Percentiles rank a stretch among this genome's conserved stretches.
These are phyloP conservation scores for Stegodyphus mimosarum DNA, from an alignment of 1,140 invertebrate species.

Conservation along the genomic window DNA sequence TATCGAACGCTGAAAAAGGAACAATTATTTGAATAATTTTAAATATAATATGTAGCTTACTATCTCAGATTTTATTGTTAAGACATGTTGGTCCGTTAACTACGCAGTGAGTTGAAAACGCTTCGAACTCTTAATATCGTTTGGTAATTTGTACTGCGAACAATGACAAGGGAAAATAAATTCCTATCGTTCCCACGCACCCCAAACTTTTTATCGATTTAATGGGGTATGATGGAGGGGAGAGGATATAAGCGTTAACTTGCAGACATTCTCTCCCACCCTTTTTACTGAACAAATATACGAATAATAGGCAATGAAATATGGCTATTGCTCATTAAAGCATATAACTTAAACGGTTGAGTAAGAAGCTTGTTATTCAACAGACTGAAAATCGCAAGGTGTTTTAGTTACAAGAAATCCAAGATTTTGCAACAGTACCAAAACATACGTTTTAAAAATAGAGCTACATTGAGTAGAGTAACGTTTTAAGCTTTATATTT, in stretches of 20 bases:
- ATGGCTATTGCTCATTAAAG: background rate
- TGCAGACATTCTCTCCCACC: conserved; percentile 5
- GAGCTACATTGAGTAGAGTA: no score
- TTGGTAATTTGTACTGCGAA: conserved; percentile 17
- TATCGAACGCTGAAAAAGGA: no score
- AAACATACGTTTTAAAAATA: no score
- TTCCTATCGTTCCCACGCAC: background rate
- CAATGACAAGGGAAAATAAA: conserved; percentile 20
- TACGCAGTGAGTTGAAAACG: background rate
- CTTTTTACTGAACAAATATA: conserved; percentile 21
- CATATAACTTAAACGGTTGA: conserved; percentile 4
- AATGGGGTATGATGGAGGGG: background rate
- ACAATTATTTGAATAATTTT: no score
- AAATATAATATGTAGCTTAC: no score
- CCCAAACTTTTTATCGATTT: conserved; percentile 31
- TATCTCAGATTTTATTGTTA: no score
- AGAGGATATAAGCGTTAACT: conserved; percentile 6
- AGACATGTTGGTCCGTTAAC: no score
- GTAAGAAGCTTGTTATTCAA: background rate
- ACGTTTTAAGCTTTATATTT: no score
- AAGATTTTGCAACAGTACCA: no score
- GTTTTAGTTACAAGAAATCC: no score
- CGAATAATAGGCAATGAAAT: conserved; percentile 35
- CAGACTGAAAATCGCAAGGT: no score
- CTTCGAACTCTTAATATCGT: conserved; percentile 18